Evolutionary conservation across 2,888 invertebrate genomes (phyloP), one percentile per base, ranked within the genome.

Genomic region (Trichopria drosophilae): DNA sequence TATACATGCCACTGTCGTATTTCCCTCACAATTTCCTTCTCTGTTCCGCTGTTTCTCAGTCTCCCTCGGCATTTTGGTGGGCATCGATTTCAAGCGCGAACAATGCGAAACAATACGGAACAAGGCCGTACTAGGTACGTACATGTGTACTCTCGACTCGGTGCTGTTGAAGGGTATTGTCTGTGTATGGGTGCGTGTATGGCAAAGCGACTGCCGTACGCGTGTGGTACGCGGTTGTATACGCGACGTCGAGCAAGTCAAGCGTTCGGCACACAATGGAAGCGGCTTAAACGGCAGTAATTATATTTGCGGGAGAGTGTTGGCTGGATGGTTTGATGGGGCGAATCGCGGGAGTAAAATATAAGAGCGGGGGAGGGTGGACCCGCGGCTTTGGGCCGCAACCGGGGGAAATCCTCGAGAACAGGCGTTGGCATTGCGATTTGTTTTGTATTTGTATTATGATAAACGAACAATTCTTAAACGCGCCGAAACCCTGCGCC

Each of bases 221-320:
- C n/a, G n/a, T n/a, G n/a, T n/a, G n/a, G n/a, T n/a, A n/a, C n/a
- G 52, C 54, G 45, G 48, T 52, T 55, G 57, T 56, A 54, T 56
- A 52, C 54, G 53, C 51, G 56, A 51, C 67, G 68, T 66, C 67
- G 66, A 65, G 55, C 68, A 68, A 73, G 73, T 72, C 73, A 72
- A 74, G 73, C 73, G 69, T 70, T 68, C 58, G 54, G 57, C 65
- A 62, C 65, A 73, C 72, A 74, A 74, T 74, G 59, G 66, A 69
- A 60, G 55, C 68, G 65, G 73, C 67, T 73, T 74, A 73, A 74
- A 73, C 72, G 72, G 55, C 68, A 71, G 73, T 74, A 74, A 74
- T 74, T 74, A 74, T 72, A 73, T 74, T 74, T 72, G 71, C 66
- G 67, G 67, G 63, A 61, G 69, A 68, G 67, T 67, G 68, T 69